Percentiles rank a stretch among this genome's conserved stretches.
phyloP scores from a whole-genome alignment of 2,888 invertebrate genomes.

The Caenorhabditis wallacei region DNA sequence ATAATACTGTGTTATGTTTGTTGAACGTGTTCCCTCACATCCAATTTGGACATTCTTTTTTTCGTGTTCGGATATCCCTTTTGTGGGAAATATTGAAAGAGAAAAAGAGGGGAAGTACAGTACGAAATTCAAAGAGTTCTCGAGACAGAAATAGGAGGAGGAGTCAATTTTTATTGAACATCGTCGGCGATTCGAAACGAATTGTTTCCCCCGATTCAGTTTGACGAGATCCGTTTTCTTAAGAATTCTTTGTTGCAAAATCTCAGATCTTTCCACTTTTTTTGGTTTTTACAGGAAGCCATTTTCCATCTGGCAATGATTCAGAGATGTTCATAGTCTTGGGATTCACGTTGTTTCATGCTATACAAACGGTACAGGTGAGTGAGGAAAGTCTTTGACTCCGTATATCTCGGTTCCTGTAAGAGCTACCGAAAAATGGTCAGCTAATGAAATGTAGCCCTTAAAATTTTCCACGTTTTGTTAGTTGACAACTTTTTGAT shows the following conservation, averaged over 20 bases:
- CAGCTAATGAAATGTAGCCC: no score
- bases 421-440: no score
- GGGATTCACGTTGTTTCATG: constrained; percentile 34
- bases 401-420: no score
- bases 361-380: constrained; percentile 25
- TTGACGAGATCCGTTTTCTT: not conserved
- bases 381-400: not conserved
- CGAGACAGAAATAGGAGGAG: constrained; percentile 4
- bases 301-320: constrained; percentile 49
- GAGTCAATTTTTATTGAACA: constrained; percentile 36
- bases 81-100: constrained; percentile 34
- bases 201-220: not conserved
- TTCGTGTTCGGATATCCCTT: constrained; percentile 24
- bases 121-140: constrained; percentile 15
- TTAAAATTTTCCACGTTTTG: no score
- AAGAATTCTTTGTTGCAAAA: constrained; percentile 30
- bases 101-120: constrained; percentile 28
- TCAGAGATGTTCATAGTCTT: constrained; percentile 48
- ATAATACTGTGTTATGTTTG: constrained; percentile 42
- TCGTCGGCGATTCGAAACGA: not conserved
- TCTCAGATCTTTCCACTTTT: constrained; percentile 3
- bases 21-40: constrained; percentile 60
- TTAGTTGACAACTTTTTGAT: no score
- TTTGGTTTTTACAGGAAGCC: constrained; percentile 27
- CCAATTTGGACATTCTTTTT: constrained; percentile 48